Evolutionary conservation across 2,797 vertebrate species (phyloP).

Genomic region (Xyrichtys novacula): DNA sequence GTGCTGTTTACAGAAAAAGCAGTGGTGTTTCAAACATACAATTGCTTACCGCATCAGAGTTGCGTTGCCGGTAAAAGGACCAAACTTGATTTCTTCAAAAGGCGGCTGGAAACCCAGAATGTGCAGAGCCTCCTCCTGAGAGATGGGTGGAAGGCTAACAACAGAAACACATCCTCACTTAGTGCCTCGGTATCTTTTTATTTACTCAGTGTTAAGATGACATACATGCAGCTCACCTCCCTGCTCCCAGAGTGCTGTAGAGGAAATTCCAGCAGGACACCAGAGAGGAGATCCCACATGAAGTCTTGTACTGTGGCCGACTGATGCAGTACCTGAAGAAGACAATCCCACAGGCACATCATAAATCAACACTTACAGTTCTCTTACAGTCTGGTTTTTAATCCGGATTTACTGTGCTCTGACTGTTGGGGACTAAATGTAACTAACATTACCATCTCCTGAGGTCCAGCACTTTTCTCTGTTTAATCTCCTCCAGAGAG

Average conservation of each 20-base stretch:
- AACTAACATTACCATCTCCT: slow-evolving; percentile 89
- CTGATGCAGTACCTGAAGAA: slow-evolving; percentile 96
- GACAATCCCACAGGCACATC: neutral
- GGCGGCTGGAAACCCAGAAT: slow-evolving; percentile 98
- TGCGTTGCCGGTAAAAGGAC: slow-evolving; percentile 98
- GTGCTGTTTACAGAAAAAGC: neutral
- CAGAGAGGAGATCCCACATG: slow-evolving; percentile 97
- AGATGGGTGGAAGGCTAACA: slow-evolving; percentile 93
- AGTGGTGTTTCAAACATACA: neutral
- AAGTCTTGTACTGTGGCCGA: slow-evolving; percentile 98
- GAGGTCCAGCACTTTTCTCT: slow-evolving; percentile 96
- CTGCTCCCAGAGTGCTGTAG: slow-evolving; percentile 95
- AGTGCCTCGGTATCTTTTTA: neutral
- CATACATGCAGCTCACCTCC: slow-evolving; percentile 86
- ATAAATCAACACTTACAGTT: neutral
- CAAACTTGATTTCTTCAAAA: slow-evolving; percentile 98
- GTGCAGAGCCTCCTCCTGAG: slow-evolving; percentile 96
- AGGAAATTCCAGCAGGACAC: slow-evolving; percentile 99
- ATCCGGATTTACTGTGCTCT: neutral
- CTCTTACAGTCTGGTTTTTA: neutral
- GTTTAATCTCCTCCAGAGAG: slow-evolving; percentile 92
- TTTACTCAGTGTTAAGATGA: neutral
- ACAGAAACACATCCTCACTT: slow-evolving; percentile 15
- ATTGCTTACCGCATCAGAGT: slow-evolving; percentile 92
- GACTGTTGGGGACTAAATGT: slow-evolving; percentile 26